Evolutionary conservation across 2,113 vertebrate species (phyloP).

Genomic region (pig (Sus scrofa)): T2T-Sscrofa CM000813.6:3828501-3829000

Average conservation of each 20-base stretch:
- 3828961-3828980: fast-evolving
- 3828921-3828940: fast-evolving
- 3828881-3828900: too few species aligned
- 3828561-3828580: too few species aligned
- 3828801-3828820: too few species aligned
- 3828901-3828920: background rate
- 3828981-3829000: background rate
- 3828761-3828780: background rate
- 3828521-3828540: too few species aligned
- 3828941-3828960: fast-evolving
- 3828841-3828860: background rate
- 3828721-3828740: background rate
- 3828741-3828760: fast-evolving
- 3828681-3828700: background rate
- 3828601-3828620: too few species aligned
- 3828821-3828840: fast-evolving
- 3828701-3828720: background rate
- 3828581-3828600: too few species aligned
- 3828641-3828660: too few species aligned
- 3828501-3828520: too few species aligned
- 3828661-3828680: too few species aligned
- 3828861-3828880: background rate
- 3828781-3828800: fast-evolving
- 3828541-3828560: too few species aligned
- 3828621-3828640: too few species aligned